These are phyloP conservation scores for Abrostola triplasia DNA, from an alignment of 2,888 invertebrate species.

Conservation along the genomic window DNA sequence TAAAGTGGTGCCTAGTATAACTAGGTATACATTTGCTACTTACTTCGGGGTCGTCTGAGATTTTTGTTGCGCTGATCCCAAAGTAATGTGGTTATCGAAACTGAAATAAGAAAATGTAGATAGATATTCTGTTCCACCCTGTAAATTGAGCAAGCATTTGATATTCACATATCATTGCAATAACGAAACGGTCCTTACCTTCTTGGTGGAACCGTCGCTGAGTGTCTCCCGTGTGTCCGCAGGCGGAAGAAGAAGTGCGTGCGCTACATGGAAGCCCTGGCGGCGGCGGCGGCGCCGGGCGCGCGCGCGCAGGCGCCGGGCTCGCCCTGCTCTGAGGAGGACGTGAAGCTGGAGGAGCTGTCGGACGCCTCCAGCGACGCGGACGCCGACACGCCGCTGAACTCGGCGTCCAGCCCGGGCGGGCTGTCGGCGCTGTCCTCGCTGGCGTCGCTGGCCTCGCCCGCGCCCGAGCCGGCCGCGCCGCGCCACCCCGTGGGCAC, in stretches of 20 bases:
- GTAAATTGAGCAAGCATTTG: background rate
- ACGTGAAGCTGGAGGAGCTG: constrained; percentile 90
- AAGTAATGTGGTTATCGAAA: no score
- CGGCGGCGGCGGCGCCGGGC: constrained; percentile 90
- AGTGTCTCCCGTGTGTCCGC: constrained; percentile 11
- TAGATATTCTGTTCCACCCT: background rate
- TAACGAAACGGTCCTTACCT: constrained; percentile 46
- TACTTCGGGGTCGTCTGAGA: no score
- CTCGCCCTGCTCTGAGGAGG: constrained; percentile 94
- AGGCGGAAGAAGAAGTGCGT: constrained; percentile 99
- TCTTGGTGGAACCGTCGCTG: background rate
- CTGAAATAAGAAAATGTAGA: no score
- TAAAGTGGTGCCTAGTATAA: no score
- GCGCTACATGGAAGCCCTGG: constrained; percentile 96
- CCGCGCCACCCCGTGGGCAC: constrained; percentile 95
- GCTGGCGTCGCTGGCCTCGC: constrained; percentile 92
- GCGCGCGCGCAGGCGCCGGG: constrained; percentile 93
- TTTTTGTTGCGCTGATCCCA: no score
- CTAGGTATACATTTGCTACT: no score
- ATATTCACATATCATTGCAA: background rate
- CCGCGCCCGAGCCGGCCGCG: constrained; percentile 91
- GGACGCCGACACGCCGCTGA: constrained; percentile 86
- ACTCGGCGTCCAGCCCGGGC: constrained; percentile 85
- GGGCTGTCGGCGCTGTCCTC: constrained; percentile 84
- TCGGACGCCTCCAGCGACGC: constrained; percentile 90